Conservation (phyloP, 1,140 invertebrate species). For the Calosoma granatense region DNA sequence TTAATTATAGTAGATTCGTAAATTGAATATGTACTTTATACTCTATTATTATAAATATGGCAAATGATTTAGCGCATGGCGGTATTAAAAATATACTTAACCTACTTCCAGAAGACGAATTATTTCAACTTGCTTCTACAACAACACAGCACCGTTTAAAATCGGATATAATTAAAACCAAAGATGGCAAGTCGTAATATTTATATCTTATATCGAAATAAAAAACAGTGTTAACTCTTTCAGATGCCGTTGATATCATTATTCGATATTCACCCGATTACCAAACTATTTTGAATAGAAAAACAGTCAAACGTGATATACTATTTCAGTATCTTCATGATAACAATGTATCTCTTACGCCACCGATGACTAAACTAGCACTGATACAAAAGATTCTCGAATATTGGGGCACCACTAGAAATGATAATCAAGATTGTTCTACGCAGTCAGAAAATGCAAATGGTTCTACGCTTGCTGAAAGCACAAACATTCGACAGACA, state of each 20-base stretch:
- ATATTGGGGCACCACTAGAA: constrained; percentile 30
- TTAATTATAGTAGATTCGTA: too few species aligned
- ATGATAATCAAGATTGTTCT: constrained; percentile 1
- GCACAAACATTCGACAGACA: constrained; percentile 12
- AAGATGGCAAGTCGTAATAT: constrained; percentile 22
- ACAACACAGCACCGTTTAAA: not conserved
- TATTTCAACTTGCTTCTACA: not conserved
- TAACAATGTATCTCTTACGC: constrained; percentile 28
- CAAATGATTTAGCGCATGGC: not conserved
- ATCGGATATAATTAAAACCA: constrained; percentile 17
- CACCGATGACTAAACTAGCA: constrained; percentile 37
- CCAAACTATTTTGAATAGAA: constrained; percentile 34
- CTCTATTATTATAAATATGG: not conserved
- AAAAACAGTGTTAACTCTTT: constrained; percentile 12
- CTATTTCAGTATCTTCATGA: constrained; percentile 38
- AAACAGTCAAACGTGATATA: constrained; percentile 35
- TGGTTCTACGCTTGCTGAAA: not conserved
- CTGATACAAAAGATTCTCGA: constrained; percentile 33
- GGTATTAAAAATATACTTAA: not conserved
- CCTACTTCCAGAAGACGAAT: not conserved
- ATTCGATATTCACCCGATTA: constrained; percentile 33
- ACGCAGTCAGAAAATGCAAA: not conserved
- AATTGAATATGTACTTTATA: too few species aligned
- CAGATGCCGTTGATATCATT: constrained; percentile 38
- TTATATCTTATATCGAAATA: too few species aligned